Conservation (phyloP, 2,888 invertebrate genomes). For the Unio delphinus region DNA sequence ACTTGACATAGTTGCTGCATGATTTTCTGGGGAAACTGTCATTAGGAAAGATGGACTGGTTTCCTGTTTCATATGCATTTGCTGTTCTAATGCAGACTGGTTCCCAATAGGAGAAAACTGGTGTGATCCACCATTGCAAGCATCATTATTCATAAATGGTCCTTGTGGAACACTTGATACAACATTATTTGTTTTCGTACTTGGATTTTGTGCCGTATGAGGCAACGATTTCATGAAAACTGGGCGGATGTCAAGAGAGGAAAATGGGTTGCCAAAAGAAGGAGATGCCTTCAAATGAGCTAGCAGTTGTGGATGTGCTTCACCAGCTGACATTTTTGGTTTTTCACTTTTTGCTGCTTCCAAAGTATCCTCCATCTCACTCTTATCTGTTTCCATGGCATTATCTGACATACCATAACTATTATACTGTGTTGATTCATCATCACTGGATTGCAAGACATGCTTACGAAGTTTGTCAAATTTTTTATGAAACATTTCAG, state of each 20-base stretch:
- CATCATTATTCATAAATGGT: conserved; percentile 11
- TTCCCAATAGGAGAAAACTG: neutral
- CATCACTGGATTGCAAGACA: conserved; percentile 15
- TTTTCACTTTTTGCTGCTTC: conserved; percentile 11
- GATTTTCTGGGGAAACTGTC: conserved; percentile 24
- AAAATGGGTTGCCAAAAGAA: conserved; percentile 11
- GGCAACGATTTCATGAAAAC: neutral
- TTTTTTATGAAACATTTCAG: conserved; percentile 55
- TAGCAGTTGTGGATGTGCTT: conserved; percentile 62
- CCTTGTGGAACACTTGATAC: conserved; percentile 29
- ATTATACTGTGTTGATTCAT: conserved; percentile 27
- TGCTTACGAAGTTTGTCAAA: conserved; percentile 62
- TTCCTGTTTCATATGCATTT: conserved; percentile 11
- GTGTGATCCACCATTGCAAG: conserved; percentile 11
- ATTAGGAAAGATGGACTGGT: conserved; percentile 6
- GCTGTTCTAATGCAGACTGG: conserved; percentile 6
- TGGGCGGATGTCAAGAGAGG: conserved; percentile 2
- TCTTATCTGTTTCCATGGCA: conserved; percentile 11
- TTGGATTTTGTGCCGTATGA: neutral
- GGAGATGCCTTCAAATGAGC: conserved; percentile 56
- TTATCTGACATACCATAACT: conserved; percentile 26
- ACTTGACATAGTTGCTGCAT: conserved; percentile 47
- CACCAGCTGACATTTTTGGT: conserved; percentile 49
- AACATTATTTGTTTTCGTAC: conserved; percentile 9
- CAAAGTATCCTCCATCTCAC: conserved; percentile 1